Conservation (phyloP, 37 sponge, comb jelly and placozoan species). For the Haliclona indistincta region DNA sequence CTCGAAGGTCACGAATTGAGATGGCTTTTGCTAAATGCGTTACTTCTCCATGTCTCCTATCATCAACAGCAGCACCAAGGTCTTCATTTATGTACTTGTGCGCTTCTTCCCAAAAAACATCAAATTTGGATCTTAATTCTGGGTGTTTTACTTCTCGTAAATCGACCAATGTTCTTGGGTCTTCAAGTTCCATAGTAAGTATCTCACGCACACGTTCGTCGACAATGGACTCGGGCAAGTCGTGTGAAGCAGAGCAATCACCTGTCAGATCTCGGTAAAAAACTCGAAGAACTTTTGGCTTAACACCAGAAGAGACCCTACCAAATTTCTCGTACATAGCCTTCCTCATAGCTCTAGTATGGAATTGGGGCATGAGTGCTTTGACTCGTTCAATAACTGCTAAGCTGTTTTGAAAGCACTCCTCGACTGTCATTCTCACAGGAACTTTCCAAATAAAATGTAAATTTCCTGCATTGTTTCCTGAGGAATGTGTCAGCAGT, state of each 20-base stretch:
- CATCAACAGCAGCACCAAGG: conserved; percentile 4
- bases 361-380: background rate
- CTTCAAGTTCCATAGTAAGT: background rate
- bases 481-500: background rate
- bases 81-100: conserved; percentile 44
- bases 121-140: background rate
- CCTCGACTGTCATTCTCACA: background rate
- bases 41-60: background rate
- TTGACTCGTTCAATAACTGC: background rate
- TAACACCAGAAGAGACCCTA: background rate
- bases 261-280: too few species aligned
- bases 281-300: conserved; percentile 8
- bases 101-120: conserved; percentile 44
- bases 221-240: background rate
- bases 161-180: background rate
- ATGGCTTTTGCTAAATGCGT: conserved; percentile 11
- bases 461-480: conserved; percentile 11
- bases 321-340: conserved; percentile 1
- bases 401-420: background rate
- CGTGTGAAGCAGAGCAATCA: background rate
- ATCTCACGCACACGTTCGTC: background rate
- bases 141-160: background rate
- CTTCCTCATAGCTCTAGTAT: background rate
- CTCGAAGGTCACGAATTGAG: conserved; percentile 19
- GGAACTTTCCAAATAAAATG: background rate